A percentile compares a stretch with the other conserved stretches of the same genome.
phyloP scores from a whole-genome alignment of 2,113 vertebrate species.

The Alethe castanea region DNA sequence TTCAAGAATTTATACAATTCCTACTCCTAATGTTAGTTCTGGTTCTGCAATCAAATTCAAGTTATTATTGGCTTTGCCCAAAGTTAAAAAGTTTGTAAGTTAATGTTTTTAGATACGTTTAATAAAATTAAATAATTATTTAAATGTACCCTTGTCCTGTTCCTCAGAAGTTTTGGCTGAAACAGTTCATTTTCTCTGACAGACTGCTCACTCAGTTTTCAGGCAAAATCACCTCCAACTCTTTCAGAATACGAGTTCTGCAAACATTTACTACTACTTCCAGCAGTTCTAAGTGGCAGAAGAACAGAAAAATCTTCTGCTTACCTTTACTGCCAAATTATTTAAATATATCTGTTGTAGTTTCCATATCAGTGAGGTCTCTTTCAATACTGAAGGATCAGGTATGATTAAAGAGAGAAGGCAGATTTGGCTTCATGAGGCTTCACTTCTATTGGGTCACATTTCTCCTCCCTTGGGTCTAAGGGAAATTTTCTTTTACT shows the following conservation, averaged over 20 bases:
- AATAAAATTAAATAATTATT: neutral
- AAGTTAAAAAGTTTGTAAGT: neutral
- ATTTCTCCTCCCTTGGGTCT: neutral
- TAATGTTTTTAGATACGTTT: neutral
- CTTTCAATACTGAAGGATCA: neutral
- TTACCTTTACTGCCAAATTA: neutral
- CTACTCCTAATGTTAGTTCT: neutral
- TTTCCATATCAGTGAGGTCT: neutral
- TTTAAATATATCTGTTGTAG: neutral
- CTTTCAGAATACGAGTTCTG: neutral
- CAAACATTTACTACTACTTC: neutral
- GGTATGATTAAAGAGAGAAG: neutral
- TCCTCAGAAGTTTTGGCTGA: neutral
- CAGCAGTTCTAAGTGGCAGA: neutral
- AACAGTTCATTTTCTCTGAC: neutral
- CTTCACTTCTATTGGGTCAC: neutral
- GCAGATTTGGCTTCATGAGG: neutral
- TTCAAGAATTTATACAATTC: neutral
- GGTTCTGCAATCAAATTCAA: neutral
- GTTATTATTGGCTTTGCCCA: neutral
- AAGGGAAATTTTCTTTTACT: neutral
- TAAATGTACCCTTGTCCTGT: neutral
- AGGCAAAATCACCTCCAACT: neutral
- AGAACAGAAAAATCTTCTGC: neutral
- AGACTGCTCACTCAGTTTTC: neutral